These are phyloP conservation scores for Otolemur crassicaudatus DNA, from an alignment of 2,797 vertebrate species.

Conservation along the genomic window DNA sequence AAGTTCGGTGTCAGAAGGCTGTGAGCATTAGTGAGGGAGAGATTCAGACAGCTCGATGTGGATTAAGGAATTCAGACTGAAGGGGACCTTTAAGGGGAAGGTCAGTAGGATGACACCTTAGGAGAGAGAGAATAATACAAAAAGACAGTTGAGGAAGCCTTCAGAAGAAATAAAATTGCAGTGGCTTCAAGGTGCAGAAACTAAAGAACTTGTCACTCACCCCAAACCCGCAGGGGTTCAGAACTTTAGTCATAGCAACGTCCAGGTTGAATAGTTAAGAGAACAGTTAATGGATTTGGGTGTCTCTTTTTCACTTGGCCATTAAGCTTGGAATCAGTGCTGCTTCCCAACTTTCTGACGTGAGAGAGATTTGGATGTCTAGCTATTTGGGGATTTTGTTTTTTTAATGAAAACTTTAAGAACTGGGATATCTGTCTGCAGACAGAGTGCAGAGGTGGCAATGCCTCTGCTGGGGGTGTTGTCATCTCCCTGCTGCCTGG, in stretches of 20 bases:
- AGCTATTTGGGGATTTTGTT: not conserved
- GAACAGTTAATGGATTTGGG: not conserved
- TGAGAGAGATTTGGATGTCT: not conserved
- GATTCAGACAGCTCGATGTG: not conserved
- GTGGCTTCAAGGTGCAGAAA: not conserved
- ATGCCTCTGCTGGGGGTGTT: not conserved
- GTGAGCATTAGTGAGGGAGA: not conserved
- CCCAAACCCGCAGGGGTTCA: not conserved
- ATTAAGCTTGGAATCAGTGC: not conserved
- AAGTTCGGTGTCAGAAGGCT: slow-evolving; percentile 34
- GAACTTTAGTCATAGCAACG: not conserved
- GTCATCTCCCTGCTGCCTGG: too few species aligned
- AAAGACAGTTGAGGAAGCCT: slow-evolving; percentile 33
- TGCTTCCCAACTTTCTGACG: not conserved
- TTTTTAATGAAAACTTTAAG: not conserved
- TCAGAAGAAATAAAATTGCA: slow-evolving; percentile 9
- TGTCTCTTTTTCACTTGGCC: not conserved
- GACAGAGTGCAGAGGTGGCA: not conserved
- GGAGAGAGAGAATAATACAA: not conserved
- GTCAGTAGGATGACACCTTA: not conserved
- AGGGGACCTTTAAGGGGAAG: not conserved
- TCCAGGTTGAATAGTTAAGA: not conserved
- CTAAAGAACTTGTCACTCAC: not conserved
- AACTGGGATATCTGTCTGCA: not conserved
- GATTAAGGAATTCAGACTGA: slow-evolving; percentile 4